Evolutionary conservation across 2,113 vertebrate genomes (phyloP).

Genomic region (Accipiter virgatus): DNA sequence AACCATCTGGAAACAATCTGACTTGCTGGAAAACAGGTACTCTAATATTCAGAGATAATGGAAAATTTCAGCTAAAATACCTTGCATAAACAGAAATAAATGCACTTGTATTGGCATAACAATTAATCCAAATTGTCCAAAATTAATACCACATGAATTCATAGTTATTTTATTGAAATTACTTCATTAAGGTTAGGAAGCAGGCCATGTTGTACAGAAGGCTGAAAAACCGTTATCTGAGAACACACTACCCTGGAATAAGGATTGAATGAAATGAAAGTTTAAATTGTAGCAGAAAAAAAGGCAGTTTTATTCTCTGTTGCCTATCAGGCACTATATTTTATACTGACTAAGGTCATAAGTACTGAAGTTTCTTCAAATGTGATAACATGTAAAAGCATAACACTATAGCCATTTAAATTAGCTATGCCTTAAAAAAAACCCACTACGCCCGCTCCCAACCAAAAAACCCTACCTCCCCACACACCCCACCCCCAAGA

Average conservation of each 20-base stretch:
- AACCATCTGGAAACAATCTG: not conserved
- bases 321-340: not conserved
- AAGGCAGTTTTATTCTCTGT: not conserved
- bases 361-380: not conserved
- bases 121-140: not conserved
- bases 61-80: not conserved
- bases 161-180: not conserved
- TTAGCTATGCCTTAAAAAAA: not conserved
- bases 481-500: rapidly evolving
- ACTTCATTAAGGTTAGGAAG: not conserved
- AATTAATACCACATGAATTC: not conserved
- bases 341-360: not conserved
- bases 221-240: not conserved
- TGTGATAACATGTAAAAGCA: not conserved
- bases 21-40: not conserved
- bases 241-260: not conserved
- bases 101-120: not conserved
- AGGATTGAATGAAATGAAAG: not conserved
- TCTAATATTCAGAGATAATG: not conserved
- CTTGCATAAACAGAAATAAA: not conserved
- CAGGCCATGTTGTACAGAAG: not conserved
- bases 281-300: not conserved
- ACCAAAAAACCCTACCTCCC: too few relatives aligned
- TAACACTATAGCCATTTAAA: not conserved
- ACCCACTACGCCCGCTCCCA: too few relatives aligned